These are phyloP conservation scores for Agriopis leucophaearia DNA, from an alignment of 2,888 invertebrate genomes.

Conservation along the genomic window DNA sequence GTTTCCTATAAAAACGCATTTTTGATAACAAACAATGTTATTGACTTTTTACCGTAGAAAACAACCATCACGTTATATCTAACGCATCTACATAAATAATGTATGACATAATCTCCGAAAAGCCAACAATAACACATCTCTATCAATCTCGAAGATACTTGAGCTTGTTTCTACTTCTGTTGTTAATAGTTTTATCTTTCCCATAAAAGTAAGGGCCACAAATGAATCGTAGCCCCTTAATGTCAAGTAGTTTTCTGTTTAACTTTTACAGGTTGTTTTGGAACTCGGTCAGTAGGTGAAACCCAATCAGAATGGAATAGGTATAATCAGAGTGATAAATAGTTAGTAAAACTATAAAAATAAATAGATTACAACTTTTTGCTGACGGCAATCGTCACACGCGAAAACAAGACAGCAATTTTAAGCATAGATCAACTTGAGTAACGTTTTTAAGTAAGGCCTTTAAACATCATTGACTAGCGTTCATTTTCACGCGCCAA, in stretches of 20 bases:
- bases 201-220: slow-evolving; percentile 35
- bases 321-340: too few species aligned
- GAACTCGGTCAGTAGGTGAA: slow-evolving; percentile 5
- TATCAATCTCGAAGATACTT: slow-evolving; percentile 31
- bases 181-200: slow-evolving; percentile 40
- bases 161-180: slow-evolving; percentile 29
- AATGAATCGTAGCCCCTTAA: slow-evolving; percentile 32
- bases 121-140: slow-evolving; percentile 15
- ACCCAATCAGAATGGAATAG: not conserved
- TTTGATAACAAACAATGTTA: not conserved
- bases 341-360: too few species aligned
- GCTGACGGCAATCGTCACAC: too few species aligned
- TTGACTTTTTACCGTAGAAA: not conserved
- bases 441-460: too few species aligned
- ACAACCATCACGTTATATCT: not conserved
- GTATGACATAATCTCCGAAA: slow-evolving; percentile 18
- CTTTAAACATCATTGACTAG: too few species aligned
- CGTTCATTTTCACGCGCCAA: too few species aligned
- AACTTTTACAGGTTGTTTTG: slow-evolving; percentile 37
- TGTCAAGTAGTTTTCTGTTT: slow-evolving; percentile 33
- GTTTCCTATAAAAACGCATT: too few species aligned
- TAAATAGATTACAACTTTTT: too few species aligned
- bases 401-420: too few species aligned
- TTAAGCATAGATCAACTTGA: too few species aligned
- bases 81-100: slow-evolving; percentile 8